Evolutionary conservation across 53 echinoderm and acorn worm species (phyloP).

Genomic region (Hippasteria phrygiana): DNA sequence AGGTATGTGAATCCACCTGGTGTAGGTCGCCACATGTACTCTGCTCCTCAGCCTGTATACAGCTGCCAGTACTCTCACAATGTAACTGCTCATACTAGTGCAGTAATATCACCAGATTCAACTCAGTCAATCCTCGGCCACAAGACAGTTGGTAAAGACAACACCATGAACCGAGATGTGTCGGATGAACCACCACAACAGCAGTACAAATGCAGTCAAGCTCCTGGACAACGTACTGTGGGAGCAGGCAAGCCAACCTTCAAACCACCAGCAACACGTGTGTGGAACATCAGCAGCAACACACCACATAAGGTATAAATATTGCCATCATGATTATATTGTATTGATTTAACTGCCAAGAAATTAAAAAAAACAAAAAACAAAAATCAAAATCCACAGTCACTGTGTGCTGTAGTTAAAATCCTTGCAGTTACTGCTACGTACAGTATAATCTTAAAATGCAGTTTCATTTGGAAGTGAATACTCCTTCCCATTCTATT

Average conservation of each 20-base stretch:
- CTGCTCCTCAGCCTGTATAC: slow-evolving; percentile 1
- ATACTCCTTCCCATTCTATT: no score
- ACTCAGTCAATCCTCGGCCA: background rate
- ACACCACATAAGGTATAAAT: background rate
- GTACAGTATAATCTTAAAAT: no score
- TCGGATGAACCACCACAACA: background rate
- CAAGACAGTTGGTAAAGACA: background rate
- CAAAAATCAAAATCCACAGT: no score
- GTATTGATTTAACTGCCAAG: background rate
- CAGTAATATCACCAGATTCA: background rate
- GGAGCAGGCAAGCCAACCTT: background rate
- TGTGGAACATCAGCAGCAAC: background rate
- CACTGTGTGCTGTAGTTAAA: no score
- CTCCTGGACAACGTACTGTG: slow-evolving; percentile 8
- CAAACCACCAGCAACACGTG: background rate
- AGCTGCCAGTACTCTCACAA: background rate
- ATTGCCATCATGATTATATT: background rate
- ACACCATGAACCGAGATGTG: background rate
- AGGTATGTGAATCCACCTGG: background rate
- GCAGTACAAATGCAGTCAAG: background rate
- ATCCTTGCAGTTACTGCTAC: no score
- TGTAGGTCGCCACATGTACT: background rate
- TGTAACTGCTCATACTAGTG: background rate
- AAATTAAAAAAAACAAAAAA: no score
- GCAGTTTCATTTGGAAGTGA: no score